A percentile compares a stretch with the other conserved stretches of the same genome.
Evolutionary conservation across 2,888 invertebrate genomes (phyloP).

Genomic region (Leucoma salicis): DNA sequence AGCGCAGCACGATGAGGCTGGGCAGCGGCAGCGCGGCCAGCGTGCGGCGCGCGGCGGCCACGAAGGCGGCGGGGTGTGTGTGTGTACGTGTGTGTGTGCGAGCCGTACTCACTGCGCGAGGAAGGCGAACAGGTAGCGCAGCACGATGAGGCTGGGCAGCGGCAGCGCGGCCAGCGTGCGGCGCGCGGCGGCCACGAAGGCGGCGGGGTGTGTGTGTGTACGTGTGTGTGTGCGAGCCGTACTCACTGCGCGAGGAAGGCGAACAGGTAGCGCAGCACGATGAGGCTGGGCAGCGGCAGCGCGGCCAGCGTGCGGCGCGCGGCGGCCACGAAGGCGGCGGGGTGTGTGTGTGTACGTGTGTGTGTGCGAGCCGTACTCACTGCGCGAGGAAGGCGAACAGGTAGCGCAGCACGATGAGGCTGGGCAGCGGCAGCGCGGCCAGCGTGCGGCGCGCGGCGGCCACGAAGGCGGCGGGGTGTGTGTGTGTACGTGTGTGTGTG

Average conservation of each 20-base stretch:
- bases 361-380: neutral
- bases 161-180: conserved; percentile 91
- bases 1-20: conserved; percentile 94
- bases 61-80: conserved; percentile 81
- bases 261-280: conserved; percentile 97
- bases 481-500: no score
- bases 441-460: conserved; percentile 83
- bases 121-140: conserved; percentile 97
- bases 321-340: conserved; percentile 79
- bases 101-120: conserved; percentile 85
- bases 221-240: no score
- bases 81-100: no score
- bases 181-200: conserved; percentile 74
- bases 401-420: conserved; percentile 95
- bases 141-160: conserved; percentile 91
- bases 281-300: conserved; percentile 90
- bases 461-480: conserved; percentile 82
- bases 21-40: conserved; percentile 90
- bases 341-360: no score
- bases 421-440: conserved; percentile 89
- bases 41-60: conserved; percentile 79
- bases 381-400: conserved; percentile 98
- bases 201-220: no score
- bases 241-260: conserved; percentile 93
- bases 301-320: conserved; percentile 85